Evolutionary conservation across 2,888 invertebrate genomes (phyloP).

Genomic region (Colletes collaris): DNA sequence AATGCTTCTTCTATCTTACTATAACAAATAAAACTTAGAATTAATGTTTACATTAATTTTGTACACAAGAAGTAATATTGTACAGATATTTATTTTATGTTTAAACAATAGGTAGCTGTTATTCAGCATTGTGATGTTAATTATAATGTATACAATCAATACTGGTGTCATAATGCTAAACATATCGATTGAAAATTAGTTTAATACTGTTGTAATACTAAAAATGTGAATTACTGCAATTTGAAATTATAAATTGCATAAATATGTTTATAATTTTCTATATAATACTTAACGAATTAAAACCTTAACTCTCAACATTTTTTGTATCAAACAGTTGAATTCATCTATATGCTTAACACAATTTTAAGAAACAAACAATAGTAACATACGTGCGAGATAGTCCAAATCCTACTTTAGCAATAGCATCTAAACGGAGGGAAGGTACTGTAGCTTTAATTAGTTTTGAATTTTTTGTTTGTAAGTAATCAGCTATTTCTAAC

Average conservation of each 20-base stretch:
- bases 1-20: slow-evolving; percentile 92
- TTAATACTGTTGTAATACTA: too few relatives aligned
- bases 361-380: background rate
- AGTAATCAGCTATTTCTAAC: slow-evolving; percentile 82
- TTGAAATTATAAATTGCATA: background rate
- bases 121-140: background rate
- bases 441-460: slow-evolving; percentile 86
- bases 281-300: background rate
- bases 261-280: background rate
- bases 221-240: too few relatives aligned
- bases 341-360: too few relatives aligned
- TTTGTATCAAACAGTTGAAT: background rate
- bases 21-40: slow-evolving; percentile 52
- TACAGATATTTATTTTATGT: too few relatives aligned
- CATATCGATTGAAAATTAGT: background rate
- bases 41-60: background rate
- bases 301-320: slow-evolving; percentile 18
- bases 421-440: slow-evolving; percentile 88
- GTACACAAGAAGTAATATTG: background rate
- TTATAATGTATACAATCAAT: background rate
- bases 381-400: slow-evolving; percentile 88
- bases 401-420: slow-evolving; percentile 88
- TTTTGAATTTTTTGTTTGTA: slow-evolving; percentile 87
- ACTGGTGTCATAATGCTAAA: too few relatives aligned
- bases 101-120: too few relatives aligned